Evolutionary conservation across 2,888 invertebrate genomes (phyloP).

Genomic region (Drosophila fulvimacula): DNA sequence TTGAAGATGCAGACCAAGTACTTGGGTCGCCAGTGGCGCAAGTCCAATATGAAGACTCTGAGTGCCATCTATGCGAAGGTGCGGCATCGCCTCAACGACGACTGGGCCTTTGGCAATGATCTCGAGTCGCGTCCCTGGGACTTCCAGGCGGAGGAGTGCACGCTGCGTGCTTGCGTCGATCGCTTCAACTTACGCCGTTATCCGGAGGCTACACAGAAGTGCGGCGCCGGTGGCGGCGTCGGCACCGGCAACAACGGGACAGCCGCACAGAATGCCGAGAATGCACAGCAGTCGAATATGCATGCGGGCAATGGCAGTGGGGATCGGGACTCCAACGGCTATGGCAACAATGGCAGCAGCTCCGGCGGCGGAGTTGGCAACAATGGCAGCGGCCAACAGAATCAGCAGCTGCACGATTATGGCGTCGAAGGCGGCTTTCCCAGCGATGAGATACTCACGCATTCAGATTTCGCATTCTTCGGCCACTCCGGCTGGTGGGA

Average conservation of each 20-base stretch:
- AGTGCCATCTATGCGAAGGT: slow-evolving; percentile 99
- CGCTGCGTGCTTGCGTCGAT: slow-evolving; percentile 96
- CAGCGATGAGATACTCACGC: slow-evolving; percentile 84
- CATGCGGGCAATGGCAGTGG: slow-evolving; percentile 69
- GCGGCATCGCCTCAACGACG: slow-evolving; percentile 97
- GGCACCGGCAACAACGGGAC: slow-evolving; percentile 80
- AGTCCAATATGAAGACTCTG: slow-evolving; percentile 99
- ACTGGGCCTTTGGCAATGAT: slow-evolving; percentile 99
- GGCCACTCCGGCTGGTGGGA: slow-evolving; percentile 85
- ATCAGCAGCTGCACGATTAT: slow-evolving; percentile 77
- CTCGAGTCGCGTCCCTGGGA: slow-evolving; percentile 99
- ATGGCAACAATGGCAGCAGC: slow-evolving; percentile 55
- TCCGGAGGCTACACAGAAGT: slow-evolving; percentile 86
- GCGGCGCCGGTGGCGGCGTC: slow-evolving; percentile 72
- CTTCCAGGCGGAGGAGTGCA: slow-evolving; percentile 98
- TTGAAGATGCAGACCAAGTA: slow-evolving; percentile 99
- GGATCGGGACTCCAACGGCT: slow-evolving; percentile 68
- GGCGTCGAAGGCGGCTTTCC: slow-evolving; percentile 83
- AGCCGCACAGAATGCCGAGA: slow-evolving; percentile 76
- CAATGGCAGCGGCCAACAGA: slow-evolving; percentile 60
- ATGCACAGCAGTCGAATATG: slow-evolving; percentile 79
- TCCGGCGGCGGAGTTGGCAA: slow-evolving; percentile 33
- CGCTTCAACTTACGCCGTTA: slow-evolving; percentile 98
- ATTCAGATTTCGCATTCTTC: slow-evolving; percentile 84
- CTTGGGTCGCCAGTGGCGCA: slow-evolving; percentile 99